A percentile compares a stretch with the other conserved stretches of the same genome.
phyloP scores from a whole-genome alignment of 2,888 invertebrate species.

The Tryphoninae sp. region DNA sequence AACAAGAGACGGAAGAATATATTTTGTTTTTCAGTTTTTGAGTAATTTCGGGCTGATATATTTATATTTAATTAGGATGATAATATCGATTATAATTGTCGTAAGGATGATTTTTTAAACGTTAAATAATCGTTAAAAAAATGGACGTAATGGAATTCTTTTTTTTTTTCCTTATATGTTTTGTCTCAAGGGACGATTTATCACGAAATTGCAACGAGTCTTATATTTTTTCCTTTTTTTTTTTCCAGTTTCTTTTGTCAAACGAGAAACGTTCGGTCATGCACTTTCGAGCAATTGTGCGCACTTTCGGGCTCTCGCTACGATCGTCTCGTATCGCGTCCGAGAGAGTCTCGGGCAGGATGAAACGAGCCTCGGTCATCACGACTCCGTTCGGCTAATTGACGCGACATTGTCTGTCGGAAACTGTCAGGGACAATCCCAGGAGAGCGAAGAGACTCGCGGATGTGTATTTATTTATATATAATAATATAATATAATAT shows the following conservation, averaged over 20 bases:
- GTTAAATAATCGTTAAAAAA: not conserved
- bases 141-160: not conserved
- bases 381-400: slow-evolving; percentile 36
- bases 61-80: too few relatives aligned
- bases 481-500: too few relatives aligned
- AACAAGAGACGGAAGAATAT: not conserved
- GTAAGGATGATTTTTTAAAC: too few relatives aligned
- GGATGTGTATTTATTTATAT: slow-evolving; percentile 2
- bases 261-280: not conserved
- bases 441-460: slow-evolving; percentile 38
- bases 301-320: slow-evolving; percentile 4
- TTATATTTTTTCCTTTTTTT: not conserved
- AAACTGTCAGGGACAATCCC: slow-evolving; percentile 68
- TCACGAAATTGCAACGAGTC: not conserved
- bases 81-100: too few relatives aligned
- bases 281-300: slow-evolving; percentile 49
- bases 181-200: not conserved
- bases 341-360: slow-evolving; percentile 7
- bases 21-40: not conserved
- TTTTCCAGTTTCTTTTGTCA: not conserved
- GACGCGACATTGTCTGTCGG: slow-evolving; percentile 67
- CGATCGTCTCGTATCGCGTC: slow-evolving; percentile 17
- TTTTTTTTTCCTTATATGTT: not conserved
- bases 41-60: not conserved
- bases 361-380: slow-evolving; percentile 38